phyloP scores from a whole-genome alignment of 1,140 invertebrate species.

The Diachasma alloeum region DNA sequence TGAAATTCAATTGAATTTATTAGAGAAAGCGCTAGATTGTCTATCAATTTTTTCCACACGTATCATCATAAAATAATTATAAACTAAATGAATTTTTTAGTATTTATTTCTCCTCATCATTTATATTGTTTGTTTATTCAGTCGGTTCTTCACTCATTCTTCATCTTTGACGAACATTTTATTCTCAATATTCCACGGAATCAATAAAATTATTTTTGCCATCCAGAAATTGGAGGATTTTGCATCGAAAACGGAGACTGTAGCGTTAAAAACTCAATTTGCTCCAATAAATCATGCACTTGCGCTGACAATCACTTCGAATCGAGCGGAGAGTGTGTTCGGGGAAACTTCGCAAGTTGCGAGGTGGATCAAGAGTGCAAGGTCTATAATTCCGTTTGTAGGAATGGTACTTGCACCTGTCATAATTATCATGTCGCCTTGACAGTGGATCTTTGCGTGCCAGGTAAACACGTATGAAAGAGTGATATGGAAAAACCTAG shows the following conservation, averaged over 20 bases:
- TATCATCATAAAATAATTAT: no score
- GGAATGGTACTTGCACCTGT: neutral
- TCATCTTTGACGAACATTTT: no score
- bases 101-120: no score
- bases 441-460: neutral
- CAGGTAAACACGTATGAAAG: neutral
- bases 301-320: constrained; percentile 37
- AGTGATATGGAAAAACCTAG: no score
- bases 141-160: no score
- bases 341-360: neutral
- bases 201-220: neutral
- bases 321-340: constrained; percentile 12
- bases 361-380: neutral
- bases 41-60: no score
- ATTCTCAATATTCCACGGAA: no score
- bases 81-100: no score
- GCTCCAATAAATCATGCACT: constrained; percentile 27
- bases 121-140: no score
- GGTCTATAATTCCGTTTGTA: neutral
- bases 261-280: constrained; percentile 21
- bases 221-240: constrained; percentile 26
- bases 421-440: neutral
- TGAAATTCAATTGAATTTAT: no score
- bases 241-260: constrained; percentile 40
- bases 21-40: no score